Base-by-base conservation (phyloP, 2,797 vertebrate genomes). In the Premnoplex brunnescens region DNA sequence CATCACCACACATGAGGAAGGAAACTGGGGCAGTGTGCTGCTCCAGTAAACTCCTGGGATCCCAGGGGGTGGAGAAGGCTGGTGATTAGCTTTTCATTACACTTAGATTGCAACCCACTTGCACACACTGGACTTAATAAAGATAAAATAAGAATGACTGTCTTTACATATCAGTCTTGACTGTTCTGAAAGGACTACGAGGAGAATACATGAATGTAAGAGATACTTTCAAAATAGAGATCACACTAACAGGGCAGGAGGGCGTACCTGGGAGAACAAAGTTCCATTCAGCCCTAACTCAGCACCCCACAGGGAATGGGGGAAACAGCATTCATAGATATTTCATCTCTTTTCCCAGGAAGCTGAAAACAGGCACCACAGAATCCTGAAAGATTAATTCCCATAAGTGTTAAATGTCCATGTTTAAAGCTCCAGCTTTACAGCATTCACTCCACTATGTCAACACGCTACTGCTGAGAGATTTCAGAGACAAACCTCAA, bases 1-100 rank as follows among this genome's bases (percentile, higher is more conserved):
- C 79, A 81, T 54, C 66, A 49, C 59, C 59, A 86, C 68, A 79
- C 39, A 59, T 1, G 11, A 85, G 78, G 56, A 74, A 20, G 36
- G 36, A 94, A 96, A 88, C 37, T 91, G 93, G 95, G 91, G 88
- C 95, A 97, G 44, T 85, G 73, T 92, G 83, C 76, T 91, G 83
- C 17, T 93, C 94, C 92, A 95, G 71, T 93, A 88, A 85, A 83
- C 96, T 84, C 89, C 85, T 43, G 77, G 88, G 91, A 95, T 79
- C 59, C 85, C 88, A 84, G 73, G 46, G 63, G 43, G 59, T 82
- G 30, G 48, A 86, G 54, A 44, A 92, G 73, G 48, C 44, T 91
- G 74, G 22, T 58, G 71, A 94, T 82, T 32, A 86, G 92, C 74
- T 95, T 85, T 85, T 88, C 74, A 67, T 82, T 90, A 75, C 75